Evolutionary conservation across 2,797 vertebrate species (phyloP), one percentile per base, ranked within the genome.

Genomic region (Melanotaenia boesemani): DNA sequence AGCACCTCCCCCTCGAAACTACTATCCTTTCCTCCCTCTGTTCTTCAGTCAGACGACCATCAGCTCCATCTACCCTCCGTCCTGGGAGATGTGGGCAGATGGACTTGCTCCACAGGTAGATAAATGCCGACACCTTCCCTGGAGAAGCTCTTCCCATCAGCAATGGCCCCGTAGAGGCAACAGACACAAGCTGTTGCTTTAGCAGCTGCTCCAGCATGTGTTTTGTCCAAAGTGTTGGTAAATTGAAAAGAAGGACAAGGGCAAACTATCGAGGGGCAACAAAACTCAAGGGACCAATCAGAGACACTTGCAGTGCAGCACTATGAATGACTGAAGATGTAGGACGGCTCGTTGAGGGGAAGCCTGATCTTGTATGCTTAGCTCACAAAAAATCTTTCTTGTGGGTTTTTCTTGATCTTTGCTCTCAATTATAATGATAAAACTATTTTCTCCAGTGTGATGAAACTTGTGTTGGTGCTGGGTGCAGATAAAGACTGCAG

Each of bases 141-240:
- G 68, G 68, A 55, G 41, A 74, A 91, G 82, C 64, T 62, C 70
- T 86, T 86, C 68, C 69, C 82, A 85, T 86, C 90, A 90, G 86
- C 82, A 87, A 77, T 86, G 85, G 87, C 88, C 87, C 89, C 72
- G 73, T 76, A 74, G 80, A 76, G 80, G 6, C 34, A 52, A 50
- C 57, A 13, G 16, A 70, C 70, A 48, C 63, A 57, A 69, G 56
- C 76, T 79, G 74, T 30, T 79, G 64, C 36, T 74, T 63, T 48
- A 22, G 63, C 26, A 54, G n/a, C 22, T 66, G 59, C 26, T 41
- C 6, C 6, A 77, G 50, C 54, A 56, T 22, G 50, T 13, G 30
- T 16, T 18, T 24, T 0, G 30, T 15, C 62, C 34, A 70, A 55
- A 68, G 22, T 18, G 76, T 67, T 52, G 44, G 10, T 12, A 50